Percentiles rank a stretch among this genome's conserved stretches.
These are phyloP conservation scores for Anastrepha ludens DNA, from an alignment of 1,140 invertebrate species.

Conservation along the genomic window DNA sequence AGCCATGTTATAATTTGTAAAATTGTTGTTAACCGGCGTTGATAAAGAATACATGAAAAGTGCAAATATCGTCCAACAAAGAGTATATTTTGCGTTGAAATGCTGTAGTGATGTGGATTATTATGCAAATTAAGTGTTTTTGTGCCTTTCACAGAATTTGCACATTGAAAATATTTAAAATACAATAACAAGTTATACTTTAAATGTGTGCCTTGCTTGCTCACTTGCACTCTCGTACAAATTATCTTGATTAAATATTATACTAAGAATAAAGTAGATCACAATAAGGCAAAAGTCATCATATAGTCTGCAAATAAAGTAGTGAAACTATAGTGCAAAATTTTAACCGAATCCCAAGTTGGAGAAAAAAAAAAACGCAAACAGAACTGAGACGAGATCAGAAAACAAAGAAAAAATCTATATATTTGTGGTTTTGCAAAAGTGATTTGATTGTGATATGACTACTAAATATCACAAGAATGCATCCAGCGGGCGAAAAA, in stretches of 20 bases:
- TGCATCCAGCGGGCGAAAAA: conserved; percentile 74
- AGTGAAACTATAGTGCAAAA: conserved; percentile 1
- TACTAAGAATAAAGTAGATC: conserved; percentile 43
- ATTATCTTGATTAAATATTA: conserved; percentile 56
- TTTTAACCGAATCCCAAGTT: neutral
- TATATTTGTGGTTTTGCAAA: conserved; percentile 18
- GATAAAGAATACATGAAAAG: conserved; percentile 45
- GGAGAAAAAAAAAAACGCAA: neutral
- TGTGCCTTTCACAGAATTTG: conserved; percentile 60
- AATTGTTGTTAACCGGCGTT: conserved; percentile 41
- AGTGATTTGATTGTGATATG: conserved; percentile 69
- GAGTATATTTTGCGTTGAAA: conserved; percentile 41
- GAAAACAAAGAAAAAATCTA: neutral
- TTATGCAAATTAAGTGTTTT: conserved; percentile 67
- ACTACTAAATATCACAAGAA: conserved; percentile 72
- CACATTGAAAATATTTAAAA: conserved; percentile 62
- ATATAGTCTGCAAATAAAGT: conserved; percentile 4
- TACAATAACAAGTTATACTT: conserved; percentile 45
- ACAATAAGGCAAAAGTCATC: conserved; percentile 6
- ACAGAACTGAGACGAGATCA: neutral
- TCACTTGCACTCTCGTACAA: neutral
- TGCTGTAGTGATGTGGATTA: conserved; percentile 60
- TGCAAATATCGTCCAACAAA: conserved; percentile 44
- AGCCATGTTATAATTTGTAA: conserved; percentile 22
- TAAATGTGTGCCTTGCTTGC: neutral